Evolutionary conservation across 1,140 invertebrate species (phyloP).

Genomic region (Capitella teleta): DNA sequence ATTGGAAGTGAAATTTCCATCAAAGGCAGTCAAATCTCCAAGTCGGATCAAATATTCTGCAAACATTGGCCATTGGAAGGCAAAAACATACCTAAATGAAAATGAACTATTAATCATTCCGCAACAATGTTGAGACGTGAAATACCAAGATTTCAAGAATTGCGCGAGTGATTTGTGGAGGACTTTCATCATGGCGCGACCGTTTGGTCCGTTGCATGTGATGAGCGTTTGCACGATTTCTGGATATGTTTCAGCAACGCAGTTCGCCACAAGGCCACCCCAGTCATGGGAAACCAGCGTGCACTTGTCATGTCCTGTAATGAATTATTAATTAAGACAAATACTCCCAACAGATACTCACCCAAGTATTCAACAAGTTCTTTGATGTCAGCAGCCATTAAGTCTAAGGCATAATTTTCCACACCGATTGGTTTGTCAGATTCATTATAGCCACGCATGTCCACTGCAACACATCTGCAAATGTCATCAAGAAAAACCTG

Average conservation of each 20-base stretch:
- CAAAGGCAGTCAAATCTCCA: no score
- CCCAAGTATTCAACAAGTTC: slow-evolving; percentile 57
- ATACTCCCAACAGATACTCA: slow-evolving; percentile 11
- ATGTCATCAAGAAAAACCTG: no score
- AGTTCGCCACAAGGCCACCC: slow-evolving; percentile 54
- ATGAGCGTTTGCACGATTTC: slow-evolving; percentile 61
- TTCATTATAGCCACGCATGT: slow-evolving; percentile 69
- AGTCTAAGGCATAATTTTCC: slow-evolving; percentile 51
- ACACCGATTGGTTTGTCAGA: slow-evolving; percentile 63
- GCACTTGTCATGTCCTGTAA: slow-evolving; percentile 27
- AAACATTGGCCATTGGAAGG: no score
- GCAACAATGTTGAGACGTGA: no score
- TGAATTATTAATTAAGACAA: neutral
- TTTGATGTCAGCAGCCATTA: slow-evolving; percentile 56
- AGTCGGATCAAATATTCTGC: no score
- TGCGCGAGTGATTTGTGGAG: no score
- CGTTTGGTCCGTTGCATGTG: slow-evolving; percentile 63
- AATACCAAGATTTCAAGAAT: no score
- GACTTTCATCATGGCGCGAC: slow-evolving; percentile 54
- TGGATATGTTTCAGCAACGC: slow-evolving; percentile 52
- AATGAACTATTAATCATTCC: no score
- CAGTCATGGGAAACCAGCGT: slow-evolving; percentile 69
- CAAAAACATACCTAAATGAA: no score
- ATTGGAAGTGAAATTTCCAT: no score
- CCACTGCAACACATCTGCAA: slow-evolving; percentile 59